A percentile compares a stretch with the other conserved stretches of the same genome.
Conservation (phyloP, 2,113 vertebrate genomes). For the Puffinus mauretanicus region DNA sequence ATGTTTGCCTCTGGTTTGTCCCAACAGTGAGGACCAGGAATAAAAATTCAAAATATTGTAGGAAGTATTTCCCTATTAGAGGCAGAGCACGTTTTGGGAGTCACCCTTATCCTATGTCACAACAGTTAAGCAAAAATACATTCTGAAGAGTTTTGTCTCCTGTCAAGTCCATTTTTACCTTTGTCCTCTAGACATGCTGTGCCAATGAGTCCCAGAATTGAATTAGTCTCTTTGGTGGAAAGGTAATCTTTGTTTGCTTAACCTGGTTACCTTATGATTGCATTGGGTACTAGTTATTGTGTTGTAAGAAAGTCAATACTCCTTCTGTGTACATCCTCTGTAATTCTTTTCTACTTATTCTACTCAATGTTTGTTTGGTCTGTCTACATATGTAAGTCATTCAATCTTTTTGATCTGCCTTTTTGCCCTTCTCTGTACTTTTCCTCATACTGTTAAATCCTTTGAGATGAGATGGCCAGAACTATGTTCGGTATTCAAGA, state of each 20-base stretch:
- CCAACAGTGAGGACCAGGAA: not conserved
- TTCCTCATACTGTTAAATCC: not conserved
- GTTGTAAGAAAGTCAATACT: not conserved
- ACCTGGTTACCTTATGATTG: not conserved
- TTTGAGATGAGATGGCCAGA: not conserved
- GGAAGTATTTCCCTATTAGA: not conserved
- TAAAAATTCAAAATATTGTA: not conserved
- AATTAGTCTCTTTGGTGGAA: not conserved
- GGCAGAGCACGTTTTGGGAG: not conserved
- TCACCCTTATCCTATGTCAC: not conserved
- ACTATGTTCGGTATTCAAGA: not conserved
- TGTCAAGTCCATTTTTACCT: not conserved
- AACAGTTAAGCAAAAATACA: not conserved
- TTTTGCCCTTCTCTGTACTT: slow-evolving; percentile 2
- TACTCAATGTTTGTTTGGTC: not conserved
- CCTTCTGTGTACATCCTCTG: not conserved
- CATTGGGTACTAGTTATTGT: not conserved
- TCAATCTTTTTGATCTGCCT: not conserved
- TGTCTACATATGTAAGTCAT: not conserved
- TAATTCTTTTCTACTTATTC: not conserved
- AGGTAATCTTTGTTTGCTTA: not conserved
- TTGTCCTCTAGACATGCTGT: not conserved
- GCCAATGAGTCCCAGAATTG: not conserved
- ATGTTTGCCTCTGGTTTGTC: not conserved
- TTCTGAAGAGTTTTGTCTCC: not conserved